phyloP scores from a whole-genome alignment of 2,888 invertebrate genomes.

The Phengaris arion region DNA sequence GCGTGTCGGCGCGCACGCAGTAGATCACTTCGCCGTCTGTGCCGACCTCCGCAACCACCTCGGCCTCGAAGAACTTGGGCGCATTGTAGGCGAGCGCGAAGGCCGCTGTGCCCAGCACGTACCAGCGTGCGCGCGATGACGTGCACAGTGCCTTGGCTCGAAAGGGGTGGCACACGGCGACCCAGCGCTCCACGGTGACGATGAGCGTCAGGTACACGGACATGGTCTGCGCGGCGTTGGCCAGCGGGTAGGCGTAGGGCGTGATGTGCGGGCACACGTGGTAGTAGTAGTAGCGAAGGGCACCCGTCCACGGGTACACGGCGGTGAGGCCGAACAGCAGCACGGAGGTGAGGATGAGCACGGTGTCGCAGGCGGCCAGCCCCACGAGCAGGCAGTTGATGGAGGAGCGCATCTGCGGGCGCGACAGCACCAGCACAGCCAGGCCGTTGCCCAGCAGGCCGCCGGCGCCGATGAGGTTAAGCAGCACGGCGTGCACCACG shows the following conservation, averaged over 20 bases:
- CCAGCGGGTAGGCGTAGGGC: slow-evolving; percentile 89
- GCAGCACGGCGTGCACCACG: slow-evolving; percentile 88
- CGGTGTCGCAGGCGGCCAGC: slow-evolving; percentile 95
- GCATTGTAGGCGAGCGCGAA: slow-evolving; percentile 92
- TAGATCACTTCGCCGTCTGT: slow-evolving; percentile 82
- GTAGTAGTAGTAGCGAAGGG: slow-evolving; percentile 87
- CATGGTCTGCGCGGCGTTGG: slow-evolving; percentile 93
- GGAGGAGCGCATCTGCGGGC: slow-evolving; percentile 97
- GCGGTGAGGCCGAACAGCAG: slow-evolving; percentile 92
- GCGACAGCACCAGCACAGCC: slow-evolving; percentile 92
- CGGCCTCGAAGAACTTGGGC: slow-evolving; percentile 87
- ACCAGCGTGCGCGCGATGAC: slow-evolving; percentile 89
- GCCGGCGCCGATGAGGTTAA: slow-evolving; percentile 88
- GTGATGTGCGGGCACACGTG: slow-evolving; percentile 89
- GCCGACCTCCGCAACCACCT: slow-evolving; percentile 63
- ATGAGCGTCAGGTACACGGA: slow-evolving; percentile 95
- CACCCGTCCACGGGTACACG: slow-evolving; percentile 89
- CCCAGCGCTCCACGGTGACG: slow-evolving; percentile 95
- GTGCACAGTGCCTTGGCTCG: slow-evolving; percentile 94
- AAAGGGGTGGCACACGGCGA: slow-evolving; percentile 95
- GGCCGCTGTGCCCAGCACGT: slow-evolving; percentile 89
- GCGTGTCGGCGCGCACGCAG: slow-evolving; percentile 83
- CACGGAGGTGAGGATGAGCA: slow-evolving; percentile 91
- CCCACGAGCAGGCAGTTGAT: slow-evolving; percentile 97
- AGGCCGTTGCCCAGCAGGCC: slow-evolving; percentile 95